These are phyloP conservation scores for Anthonomus grandis DNA, from an alignment of 1,140 invertebrate genomes.

Conservation along the genomic window DNA sequence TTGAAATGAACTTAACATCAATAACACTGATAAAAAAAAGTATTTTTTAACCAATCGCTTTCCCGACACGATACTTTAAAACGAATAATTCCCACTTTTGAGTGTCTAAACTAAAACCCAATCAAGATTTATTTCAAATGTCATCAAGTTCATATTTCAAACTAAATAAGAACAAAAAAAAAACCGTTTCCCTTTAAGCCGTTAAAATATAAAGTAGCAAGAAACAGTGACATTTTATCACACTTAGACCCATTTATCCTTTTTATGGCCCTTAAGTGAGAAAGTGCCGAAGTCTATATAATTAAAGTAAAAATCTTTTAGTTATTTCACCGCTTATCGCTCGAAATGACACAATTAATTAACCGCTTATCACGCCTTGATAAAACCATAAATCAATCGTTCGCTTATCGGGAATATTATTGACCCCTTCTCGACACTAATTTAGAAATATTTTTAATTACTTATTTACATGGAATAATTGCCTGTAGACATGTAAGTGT, in stretches of 20 bases:
- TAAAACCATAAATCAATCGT: slow-evolving; percentile 28
- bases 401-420: slow-evolving; percentile 27
- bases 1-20: too few species aligned
- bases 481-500: slow-evolving; percentile 30
- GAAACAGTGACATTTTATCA: too few species aligned
- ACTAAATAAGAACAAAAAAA: too few species aligned
- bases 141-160: too few species aligned
- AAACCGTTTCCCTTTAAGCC: too few species aligned
- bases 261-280: slow-evolving; percentile 10
- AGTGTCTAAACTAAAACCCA: too few species aligned
- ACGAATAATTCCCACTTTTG: too few species aligned
- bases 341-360: slow-evolving; percentile 27
- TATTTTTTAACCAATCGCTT: too few species aligned
- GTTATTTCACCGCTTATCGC: slow-evolving; percentile 16
- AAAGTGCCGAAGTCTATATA: slow-evolving; percentile 11
- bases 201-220: too few species aligned
- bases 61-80: too few species aligned
- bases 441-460: slow-evolving; percentile 34
- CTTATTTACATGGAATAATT: slow-evolving; percentile 32
- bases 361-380: slow-evolving; percentile 21
- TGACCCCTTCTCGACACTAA: slow-evolving; percentile 28
- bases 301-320: slow-evolving; percentile 5
- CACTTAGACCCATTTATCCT: neutral
- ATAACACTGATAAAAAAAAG: too few species aligned
- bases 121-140: too few species aligned